A percentile compares a stretch with the other conserved stretches of the same genome.
Conservation (phyloP, 2,888 invertebrate species). For the Drosophila borealis region DNA sequence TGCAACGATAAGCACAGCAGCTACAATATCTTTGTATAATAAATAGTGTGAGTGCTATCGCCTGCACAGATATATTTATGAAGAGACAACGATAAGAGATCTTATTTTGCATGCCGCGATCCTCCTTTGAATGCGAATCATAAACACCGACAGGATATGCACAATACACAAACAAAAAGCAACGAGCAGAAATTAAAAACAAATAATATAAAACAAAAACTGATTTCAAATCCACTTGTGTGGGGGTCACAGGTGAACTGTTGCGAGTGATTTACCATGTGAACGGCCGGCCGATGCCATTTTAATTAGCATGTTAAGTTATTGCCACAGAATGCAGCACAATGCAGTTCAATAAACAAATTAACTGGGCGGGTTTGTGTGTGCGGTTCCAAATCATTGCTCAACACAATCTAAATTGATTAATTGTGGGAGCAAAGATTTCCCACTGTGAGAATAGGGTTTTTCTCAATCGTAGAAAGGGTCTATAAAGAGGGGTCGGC, state of each 20-base stretch:
- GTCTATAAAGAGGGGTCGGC: conserved; percentile 13
- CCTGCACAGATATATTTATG: conserved; percentile 72
- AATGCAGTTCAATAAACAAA: conserved; percentile 75
- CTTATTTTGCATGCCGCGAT: conserved; percentile 69
- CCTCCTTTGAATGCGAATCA: conserved; percentile 47
- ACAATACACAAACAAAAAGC: background rate
- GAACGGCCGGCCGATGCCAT: conserved; percentile 50
- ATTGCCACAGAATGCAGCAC: conserved; percentile 55
- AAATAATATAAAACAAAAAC: background rate
- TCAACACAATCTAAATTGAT: conserved; percentile 64
- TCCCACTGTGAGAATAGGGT: conserved; percentile 73
- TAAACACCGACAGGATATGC: conserved; percentile 73
- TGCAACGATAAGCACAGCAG: conserved; percentile 66
- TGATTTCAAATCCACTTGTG: conserved; percentile 44
- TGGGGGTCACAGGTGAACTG: conserved; percentile 64
- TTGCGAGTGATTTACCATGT: conserved; percentile 62
- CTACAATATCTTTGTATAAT: conserved; percentile 65
- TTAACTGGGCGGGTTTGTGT: conserved; percentile 66
- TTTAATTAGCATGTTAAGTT: conserved; percentile 74
- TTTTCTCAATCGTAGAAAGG: conserved; percentile 16
- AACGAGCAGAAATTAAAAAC: background rate
- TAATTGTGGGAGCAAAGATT: conserved; percentile 83
- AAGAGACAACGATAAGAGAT: conserved; percentile 73
- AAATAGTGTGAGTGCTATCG: conserved; percentile 79
- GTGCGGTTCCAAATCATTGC: conserved; percentile 71